These are phyloP conservation scores for Naja naja DNA, from an alignment of 2,113 vertebrate genomes.

Conservation along the genomic window DNA sequence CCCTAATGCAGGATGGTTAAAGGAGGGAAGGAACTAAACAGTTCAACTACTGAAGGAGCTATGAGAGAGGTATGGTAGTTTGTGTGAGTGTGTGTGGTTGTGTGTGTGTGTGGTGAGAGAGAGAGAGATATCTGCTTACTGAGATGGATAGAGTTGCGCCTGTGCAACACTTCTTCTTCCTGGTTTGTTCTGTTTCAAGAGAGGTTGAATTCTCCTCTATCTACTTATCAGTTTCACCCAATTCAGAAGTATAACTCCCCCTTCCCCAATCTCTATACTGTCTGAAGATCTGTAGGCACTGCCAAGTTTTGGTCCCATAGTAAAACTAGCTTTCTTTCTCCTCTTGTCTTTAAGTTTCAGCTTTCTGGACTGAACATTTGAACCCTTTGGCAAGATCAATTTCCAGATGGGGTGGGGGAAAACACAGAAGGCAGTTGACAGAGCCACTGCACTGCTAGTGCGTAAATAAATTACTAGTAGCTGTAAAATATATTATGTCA, in stretches of 20 bases:
- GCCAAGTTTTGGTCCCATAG: background rate
- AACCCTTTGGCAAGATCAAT: background rate
- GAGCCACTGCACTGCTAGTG: background rate
- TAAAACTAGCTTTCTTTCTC: background rate
- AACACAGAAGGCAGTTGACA: background rate
- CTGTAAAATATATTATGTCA: background rate
- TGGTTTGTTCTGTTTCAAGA: background rate
- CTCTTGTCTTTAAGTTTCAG: background rate
- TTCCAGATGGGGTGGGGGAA: background rate
- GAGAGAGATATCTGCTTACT: background rate
- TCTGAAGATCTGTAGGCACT: background rate
- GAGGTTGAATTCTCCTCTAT: background rate
- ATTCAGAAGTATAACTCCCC: background rate
- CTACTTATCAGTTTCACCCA: background rate
- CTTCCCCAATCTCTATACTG: background rate
- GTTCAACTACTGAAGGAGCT: background rate
- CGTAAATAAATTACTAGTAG: background rate
- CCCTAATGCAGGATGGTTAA: background rate
- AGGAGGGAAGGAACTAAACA: background rate
- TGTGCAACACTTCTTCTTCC: background rate
- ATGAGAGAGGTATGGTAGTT: background rate
- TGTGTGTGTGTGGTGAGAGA: too few species aligned
- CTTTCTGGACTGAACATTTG: background rate
- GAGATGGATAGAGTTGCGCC: background rate
- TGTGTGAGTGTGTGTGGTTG: too few species aligned